Evolutionary conservation across 2,113 vertebrate genomes (phyloP).

Genomic region (Alosa alosa): DNA sequence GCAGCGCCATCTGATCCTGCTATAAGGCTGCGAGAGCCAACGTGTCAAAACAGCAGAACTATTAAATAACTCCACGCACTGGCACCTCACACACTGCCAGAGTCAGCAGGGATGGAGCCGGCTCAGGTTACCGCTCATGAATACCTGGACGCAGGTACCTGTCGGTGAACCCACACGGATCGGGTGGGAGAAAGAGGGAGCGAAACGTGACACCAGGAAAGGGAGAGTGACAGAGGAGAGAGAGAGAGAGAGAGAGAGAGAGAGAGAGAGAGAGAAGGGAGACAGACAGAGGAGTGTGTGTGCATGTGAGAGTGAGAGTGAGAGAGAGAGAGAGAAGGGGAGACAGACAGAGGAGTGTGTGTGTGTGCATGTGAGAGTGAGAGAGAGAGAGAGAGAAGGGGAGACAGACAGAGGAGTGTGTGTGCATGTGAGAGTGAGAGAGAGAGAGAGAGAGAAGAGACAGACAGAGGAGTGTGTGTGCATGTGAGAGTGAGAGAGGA

Average conservation of each 20-base stretch:
- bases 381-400: conserved; percentile 33
- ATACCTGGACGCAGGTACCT: not conserved
- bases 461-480: conserved; percentile 44
- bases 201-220: not conserved
- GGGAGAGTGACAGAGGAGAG: not conserved
- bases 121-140: conserved; percentile 26
- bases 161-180: not conserved
- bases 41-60: conserved; percentile 38
- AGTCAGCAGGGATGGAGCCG: not conserved
- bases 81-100: not conserved
- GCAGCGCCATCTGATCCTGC: conserved; percentile 29
- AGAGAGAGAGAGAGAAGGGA: too few species aligned
- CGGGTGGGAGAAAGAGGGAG: too few species aligned
- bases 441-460: not conserved
- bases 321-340: not conserved
- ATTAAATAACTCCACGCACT: conserved; percentile 39
- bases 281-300: not conserved
- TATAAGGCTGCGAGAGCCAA: not conserved
- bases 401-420: not conserved
- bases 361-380: not conserved
- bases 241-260: not conserved
- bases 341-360: not conserved
- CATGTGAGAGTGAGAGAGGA: not conserved
- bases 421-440: too few species aligned
- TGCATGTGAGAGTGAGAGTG: too few species aligned